Conservation (phyloP, 2,888 invertebrate species). For the Drosophila anceps region DNA sequence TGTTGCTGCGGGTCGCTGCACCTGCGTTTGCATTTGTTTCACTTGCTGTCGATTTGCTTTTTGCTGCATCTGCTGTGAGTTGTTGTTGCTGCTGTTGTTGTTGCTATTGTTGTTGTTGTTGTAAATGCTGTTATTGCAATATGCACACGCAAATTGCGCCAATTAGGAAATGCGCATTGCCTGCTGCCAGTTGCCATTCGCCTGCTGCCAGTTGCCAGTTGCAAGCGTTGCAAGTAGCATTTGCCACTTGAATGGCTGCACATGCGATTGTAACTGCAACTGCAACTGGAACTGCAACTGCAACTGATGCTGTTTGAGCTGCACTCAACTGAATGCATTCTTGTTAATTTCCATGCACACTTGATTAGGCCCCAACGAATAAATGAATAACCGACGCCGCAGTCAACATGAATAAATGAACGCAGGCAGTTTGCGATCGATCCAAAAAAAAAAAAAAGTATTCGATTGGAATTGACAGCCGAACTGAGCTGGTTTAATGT, state of each 20-base stretch:
- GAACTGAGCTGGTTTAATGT: not conserved
- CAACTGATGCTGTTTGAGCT: slow-evolving; percentile 43
- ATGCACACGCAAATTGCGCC: slow-evolving; percentile 78
- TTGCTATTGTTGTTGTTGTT: slow-evolving; percentile 36
- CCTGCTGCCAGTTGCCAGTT: slow-evolving; percentile 15
- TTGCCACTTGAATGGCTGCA: slow-evolving; percentile 60
- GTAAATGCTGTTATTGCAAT: slow-evolving; percentile 58
- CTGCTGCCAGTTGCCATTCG: slow-evolving; percentile 59
- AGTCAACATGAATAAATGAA: slow-evolving; percentile 1
- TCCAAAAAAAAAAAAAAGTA: not conserved
- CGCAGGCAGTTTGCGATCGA: not conserved
- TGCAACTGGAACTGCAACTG: slow-evolving; percentile 19
- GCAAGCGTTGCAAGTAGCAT: slow-evolving; percentile 41
- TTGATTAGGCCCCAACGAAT: slow-evolving; percentile 64
- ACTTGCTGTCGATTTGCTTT: slow-evolving; percentile 56
- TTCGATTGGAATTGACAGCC: slow-evolving; percentile 17
- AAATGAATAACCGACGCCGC: slow-evolving; percentile 15
- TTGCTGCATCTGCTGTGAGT: slow-evolving; percentile 42
- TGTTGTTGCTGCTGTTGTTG: slow-evolving; percentile 37
- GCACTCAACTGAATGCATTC: slow-evolving; percentile 55
- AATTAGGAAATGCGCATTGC: slow-evolving; percentile 73
- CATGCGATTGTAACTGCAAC: slow-evolving; percentile 21
- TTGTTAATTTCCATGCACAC: slow-evolving; percentile 72
- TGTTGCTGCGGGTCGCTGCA: slow-evolving; percentile 34
- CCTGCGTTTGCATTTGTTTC: slow-evolving; percentile 49